phyloP scores from a whole-genome alignment of 1,140 invertebrate species.

The Orchestia grillus region DNA sequence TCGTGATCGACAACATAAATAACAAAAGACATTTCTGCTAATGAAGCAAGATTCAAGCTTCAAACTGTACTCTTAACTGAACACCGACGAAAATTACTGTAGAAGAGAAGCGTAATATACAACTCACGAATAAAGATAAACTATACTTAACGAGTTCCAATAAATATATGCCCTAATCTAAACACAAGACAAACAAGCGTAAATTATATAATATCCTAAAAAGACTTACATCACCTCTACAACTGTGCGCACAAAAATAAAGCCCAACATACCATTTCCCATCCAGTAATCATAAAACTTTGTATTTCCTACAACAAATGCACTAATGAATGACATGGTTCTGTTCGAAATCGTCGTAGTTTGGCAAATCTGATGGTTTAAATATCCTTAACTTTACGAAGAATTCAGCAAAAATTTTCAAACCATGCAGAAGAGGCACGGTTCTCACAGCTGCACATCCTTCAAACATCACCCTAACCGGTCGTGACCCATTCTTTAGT shows the following conservation, averaged over 20 bases:
- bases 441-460: neutral
- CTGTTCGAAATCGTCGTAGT: neutral
- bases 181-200: too few species aligned
- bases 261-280: too few species aligned
- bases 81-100: too few species aligned
- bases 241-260: too few species aligned
- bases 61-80: too few species aligned
- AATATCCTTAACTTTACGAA: neutral
- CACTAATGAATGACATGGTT: neutral
- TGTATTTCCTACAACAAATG: neutral
- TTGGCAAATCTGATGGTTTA: neutral
- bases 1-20: neutral
- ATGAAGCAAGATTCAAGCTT: too few species aligned
- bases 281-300: neutral
- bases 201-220: too few species aligned
- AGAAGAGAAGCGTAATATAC: too few species aligned
- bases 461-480: neutral
- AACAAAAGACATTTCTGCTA: neutral
- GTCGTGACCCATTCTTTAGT: neutral
- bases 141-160: too few species aligned
- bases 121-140: too few species aligned
- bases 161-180: too few species aligned
- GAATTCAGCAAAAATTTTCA: neutral
- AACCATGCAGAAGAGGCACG: neutral
- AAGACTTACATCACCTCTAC: too few species aligned